A percentile compares a stretch with the other conserved stretches of the same genome.
phyloP scores from a whole-genome alignment of 2,113 vertebrate genomes.

The Aspiorhynchus laticeps region DNA sequence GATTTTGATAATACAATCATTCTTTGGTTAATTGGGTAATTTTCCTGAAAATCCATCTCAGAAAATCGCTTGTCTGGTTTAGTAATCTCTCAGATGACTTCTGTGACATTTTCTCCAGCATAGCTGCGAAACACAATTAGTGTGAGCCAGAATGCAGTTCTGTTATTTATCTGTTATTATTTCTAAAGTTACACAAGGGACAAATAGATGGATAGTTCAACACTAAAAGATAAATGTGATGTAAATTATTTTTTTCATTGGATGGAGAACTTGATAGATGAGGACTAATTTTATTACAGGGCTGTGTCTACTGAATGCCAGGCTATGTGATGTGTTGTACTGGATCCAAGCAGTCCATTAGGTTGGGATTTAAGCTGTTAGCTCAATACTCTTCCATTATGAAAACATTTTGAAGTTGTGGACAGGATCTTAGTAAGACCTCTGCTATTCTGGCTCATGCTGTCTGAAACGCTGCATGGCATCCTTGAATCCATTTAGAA shows the following conservation, averaged over 20 bases:
- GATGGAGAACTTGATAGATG: not conserved
- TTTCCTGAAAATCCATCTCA: not conserved
- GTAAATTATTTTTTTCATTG: not conserved
- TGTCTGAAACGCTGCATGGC: not conserved
- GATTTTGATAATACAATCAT: not conserved
- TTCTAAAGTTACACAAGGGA: not conserved
- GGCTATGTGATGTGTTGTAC: constrained; percentile 17
- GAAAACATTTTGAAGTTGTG: constrained; percentile 27
- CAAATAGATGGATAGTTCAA: not conserved
- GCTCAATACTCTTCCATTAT: constrained; percentile 14
- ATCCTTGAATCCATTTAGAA: not conserved
- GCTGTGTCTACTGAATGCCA: constrained; percentile 7
- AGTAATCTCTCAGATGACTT: not conserved
- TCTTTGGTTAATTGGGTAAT: not conserved
- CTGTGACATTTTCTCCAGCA: not conserved
- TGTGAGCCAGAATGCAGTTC: not conserved
- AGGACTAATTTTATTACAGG: constrained; percentile 6
- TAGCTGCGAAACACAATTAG: not conserved
- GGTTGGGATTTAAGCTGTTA: constrained; percentile 1
- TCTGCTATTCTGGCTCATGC: not conserved
- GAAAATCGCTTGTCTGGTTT: not conserved
- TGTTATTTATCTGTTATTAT: not conserved
- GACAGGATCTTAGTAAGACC: not conserved
- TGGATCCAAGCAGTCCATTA: constrained; percentile 15
- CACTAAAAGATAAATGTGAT: constrained; percentile 6